phyloP scores from a whole-genome alignment of 2,888 invertebrate genomes.

The Eristalis arbustorum region DNA sequence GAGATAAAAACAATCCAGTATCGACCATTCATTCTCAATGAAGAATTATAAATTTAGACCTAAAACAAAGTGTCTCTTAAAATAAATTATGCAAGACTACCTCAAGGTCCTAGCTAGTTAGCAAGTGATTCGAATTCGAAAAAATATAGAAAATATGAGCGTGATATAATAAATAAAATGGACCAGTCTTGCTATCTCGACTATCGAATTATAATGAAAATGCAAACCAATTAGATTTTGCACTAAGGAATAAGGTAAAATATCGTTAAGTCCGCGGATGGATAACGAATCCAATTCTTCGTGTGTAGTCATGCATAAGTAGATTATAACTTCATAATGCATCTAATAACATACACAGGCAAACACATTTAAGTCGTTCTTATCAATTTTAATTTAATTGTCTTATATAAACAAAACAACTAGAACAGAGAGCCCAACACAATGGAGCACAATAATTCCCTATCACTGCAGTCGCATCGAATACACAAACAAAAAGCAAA shows the following conservation, averaged over 20 bases:
- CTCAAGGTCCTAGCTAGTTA: background rate
- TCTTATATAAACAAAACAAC: constrained; percentile 66
- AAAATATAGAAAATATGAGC: background rate
- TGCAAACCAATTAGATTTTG: background rate
- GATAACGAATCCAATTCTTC: background rate
- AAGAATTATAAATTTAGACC: background rate
- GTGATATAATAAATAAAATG: background rate
- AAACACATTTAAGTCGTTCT: constrained; percentile 39
- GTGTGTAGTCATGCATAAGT: background rate
- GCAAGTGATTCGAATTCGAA: background rate
- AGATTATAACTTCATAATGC: constrained; percentile 28
- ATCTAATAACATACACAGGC: constrained; percentile 16
- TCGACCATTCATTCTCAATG: background rate
- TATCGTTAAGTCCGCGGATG: background rate
- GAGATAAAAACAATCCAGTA: no score
- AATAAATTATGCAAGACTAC: constrained; percentile 8
- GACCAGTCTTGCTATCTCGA: background rate
- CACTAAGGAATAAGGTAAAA: background rate
- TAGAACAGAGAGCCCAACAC: constrained; percentile 29
- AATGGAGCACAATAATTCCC: constrained; percentile 1
- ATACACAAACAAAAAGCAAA: constrained; percentile 1
- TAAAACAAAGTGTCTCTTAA: background rate
- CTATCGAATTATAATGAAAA: background rate
- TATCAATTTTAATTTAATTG: constrained; percentile 62
- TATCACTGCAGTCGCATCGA: background rate